Percentiles rank a stretch among this genome's conserved stretches.
Conservation (phyloP, 2,113 vertebrate genomes). For the Murina feae region DNA sequence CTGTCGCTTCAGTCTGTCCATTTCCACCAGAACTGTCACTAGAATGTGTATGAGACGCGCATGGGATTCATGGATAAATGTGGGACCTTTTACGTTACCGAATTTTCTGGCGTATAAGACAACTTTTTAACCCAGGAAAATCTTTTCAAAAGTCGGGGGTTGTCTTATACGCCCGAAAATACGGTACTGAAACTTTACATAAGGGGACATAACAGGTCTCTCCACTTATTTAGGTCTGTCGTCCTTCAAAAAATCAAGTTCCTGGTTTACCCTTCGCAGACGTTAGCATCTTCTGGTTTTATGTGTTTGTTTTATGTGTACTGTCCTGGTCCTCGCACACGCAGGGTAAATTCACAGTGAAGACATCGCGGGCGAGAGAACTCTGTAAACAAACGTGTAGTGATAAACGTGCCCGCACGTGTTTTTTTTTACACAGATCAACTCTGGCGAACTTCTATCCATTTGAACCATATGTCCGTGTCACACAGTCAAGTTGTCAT, state of each 20-base stretch:
- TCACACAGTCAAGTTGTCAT: too few relatives aligned
- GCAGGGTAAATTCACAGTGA: background rate
- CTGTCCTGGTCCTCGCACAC: accelerated
- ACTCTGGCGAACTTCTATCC: background rate
- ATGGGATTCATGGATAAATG: background rate
- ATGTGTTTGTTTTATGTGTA: too few relatives aligned
- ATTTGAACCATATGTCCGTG: background rate
- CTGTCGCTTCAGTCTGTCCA: background rate
- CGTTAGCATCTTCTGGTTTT: accelerated
- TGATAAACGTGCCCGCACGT: too few relatives aligned
- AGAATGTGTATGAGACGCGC: background rate
- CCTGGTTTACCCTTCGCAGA: background rate
- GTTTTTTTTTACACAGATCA: background rate
- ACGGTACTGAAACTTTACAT: accelerated
- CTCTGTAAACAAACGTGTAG: background rate
- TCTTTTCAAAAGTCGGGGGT: too few relatives aligned
- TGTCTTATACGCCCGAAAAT: too few relatives aligned
- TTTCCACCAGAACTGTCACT: background rate
- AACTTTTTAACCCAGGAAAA: too few relatives aligned
- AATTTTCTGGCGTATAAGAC: too few relatives aligned
- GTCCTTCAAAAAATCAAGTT: background rate
- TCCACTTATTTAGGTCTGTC: too few relatives aligned
- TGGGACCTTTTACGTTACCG: accelerated
- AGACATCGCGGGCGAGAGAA: background rate
- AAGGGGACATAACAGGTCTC: accelerated